These are phyloP conservation scores for Mesoligia furuncula DNA, from an alignment of 2,888 invertebrate genomes.

Conservation along the genomic window DNA sequence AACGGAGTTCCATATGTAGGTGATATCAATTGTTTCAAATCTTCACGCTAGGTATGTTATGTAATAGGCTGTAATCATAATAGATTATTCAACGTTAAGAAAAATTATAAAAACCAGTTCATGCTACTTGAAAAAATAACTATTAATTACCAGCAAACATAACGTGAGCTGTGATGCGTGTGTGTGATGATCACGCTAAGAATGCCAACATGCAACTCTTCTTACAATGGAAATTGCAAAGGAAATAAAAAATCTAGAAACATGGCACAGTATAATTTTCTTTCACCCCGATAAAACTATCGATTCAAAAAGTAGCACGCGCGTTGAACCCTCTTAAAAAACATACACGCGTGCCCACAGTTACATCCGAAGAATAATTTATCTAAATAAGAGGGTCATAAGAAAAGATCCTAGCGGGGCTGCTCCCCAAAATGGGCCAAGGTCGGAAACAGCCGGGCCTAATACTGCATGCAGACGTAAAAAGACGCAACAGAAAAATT, in stretches of 20 bases:
- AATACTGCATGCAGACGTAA: conserved; percentile 40
- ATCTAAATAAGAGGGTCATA: conserved; percentile 62
- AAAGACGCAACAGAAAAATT: conserved; percentile 33
- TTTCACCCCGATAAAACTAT: conserved; percentile 22
- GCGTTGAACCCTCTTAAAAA: conserved; percentile 38
- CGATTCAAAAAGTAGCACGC: conserved; percentile 22
- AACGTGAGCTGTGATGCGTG: neutral
- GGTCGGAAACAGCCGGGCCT: conserved; percentile 55
- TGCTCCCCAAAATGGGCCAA: conserved; percentile 66
- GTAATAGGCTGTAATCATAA: conserved; percentile 19
- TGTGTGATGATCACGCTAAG: conserved; percentile 4
- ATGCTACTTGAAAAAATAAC: neutral
- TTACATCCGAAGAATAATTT: conserved; percentile 63
- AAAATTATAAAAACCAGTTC: conserved; percentile 11
- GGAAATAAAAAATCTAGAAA: neutral
- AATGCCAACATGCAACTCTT: conserved; percentile 26
- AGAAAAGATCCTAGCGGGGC: conserved; percentile 58
- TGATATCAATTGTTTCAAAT: conserved; percentile 28
- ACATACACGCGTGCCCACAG: conserved; percentile 55
- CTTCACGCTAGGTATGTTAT: conserved; percentile 16
- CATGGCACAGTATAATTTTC: neutral
- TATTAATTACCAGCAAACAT: neutral
- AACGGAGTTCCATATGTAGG: neutral
- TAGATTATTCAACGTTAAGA: conserved; percentile 8
- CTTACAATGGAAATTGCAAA: neutral